A percentile compares a stretch with the other conserved stretches of the same genome.
phyloP scores from a whole-genome alignment of 2,888 invertebrate genomes.

The Drosophila kambysellisi region DNA sequence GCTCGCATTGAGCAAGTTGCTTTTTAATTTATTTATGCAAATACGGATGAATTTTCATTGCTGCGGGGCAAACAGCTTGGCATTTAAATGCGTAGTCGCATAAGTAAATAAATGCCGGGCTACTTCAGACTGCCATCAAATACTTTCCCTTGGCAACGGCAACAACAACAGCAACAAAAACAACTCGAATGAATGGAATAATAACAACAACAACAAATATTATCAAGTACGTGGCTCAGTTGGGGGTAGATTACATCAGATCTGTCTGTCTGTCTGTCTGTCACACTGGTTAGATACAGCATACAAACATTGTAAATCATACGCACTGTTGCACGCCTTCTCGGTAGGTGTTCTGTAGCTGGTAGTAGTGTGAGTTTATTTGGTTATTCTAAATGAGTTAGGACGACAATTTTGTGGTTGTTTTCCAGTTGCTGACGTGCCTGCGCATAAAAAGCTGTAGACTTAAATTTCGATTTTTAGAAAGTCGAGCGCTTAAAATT shows the following conservation, averaged over 20 bases:
- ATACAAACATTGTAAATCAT: constrained; percentile 69
- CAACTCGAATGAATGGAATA: neutral
- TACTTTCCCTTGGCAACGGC: constrained; percentile 23
- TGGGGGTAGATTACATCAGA: constrained; percentile 35
- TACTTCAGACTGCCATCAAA: constrained; percentile 20
- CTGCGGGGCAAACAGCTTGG: constrained; percentile 32
- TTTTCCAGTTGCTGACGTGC: constrained; percentile 2
- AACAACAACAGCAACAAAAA: constrained; percentile 16
- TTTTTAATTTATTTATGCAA: constrained; percentile 72
- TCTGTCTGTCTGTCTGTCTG: constrained; percentile 6
- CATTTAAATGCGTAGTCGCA: constrained; percentile 46
- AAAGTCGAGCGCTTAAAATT: neutral
- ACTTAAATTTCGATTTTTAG: neutral
- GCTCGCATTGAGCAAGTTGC: constrained; percentile 39
- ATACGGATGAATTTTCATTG: constrained; percentile 52
- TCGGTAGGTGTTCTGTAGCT: neutral
- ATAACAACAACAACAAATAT: constrained; percentile 29
- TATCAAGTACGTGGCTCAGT: constrained; percentile 43
- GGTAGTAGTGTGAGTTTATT: constrained; percentile 29
- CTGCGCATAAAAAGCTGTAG: constrained; percentile 1
- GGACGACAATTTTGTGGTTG: constrained; percentile 32
- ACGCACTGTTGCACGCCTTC: constrained; percentile 54
- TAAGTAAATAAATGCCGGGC: constrained; percentile 45
- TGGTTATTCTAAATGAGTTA: constrained; percentile 60
- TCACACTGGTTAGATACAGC: constrained; percentile 25